Evolutionary conservation across 1,140 invertebrate genomes (phyloP), one percentile per base, ranked within the genome.

Genomic region (Drosophila teissieri): DNA sequence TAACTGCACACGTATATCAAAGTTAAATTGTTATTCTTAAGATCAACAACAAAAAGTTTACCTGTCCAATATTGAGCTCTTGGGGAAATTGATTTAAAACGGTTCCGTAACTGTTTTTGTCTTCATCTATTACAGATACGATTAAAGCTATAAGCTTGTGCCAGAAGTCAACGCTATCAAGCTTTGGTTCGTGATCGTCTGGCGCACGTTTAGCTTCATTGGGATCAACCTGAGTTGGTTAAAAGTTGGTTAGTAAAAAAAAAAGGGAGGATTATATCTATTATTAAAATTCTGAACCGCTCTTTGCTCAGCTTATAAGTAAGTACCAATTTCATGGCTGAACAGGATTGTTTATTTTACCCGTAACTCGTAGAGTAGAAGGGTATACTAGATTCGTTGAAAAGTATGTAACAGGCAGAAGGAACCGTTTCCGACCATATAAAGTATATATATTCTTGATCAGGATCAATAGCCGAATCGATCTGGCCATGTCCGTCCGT

Each of bases 121-220:
- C 99, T 92, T 99, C 99, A 93, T 99, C 98, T 91, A 99, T 99
- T 39, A 99, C 98, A 62, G 98, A 99, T 14, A 99, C 98, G 73
- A 99, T 99, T 42, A 99, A 95, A 12, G 98, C 98, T 76, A 99
- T 98, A 34, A 99, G 93, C 86, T 99, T 99, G 93, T 99, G 98
- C 98, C 98, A 99, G 93, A 99, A 99, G 91, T 99, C 98, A 12
- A 99, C 95, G 62, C 96, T 98, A 79, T 98, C 97, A 82, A 98
- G 92, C 64, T 96, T 94, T 3, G 98, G 97, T 2, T 97, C 98
- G 80, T 96, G 96, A 80, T 99, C 97, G 65, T 98, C 96, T 17
- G 96, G 94, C 84, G 97, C 96, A 46, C 96, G 94, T 86, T 98
- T 98, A 3, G 95, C 94, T 92, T 98, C 97, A 78, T 96, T 97